These are phyloP conservation scores for Stegostoma tigrinum DNA, from an alignment of 2,113 vertebrate species.

Conservation along the genomic window DNA sequence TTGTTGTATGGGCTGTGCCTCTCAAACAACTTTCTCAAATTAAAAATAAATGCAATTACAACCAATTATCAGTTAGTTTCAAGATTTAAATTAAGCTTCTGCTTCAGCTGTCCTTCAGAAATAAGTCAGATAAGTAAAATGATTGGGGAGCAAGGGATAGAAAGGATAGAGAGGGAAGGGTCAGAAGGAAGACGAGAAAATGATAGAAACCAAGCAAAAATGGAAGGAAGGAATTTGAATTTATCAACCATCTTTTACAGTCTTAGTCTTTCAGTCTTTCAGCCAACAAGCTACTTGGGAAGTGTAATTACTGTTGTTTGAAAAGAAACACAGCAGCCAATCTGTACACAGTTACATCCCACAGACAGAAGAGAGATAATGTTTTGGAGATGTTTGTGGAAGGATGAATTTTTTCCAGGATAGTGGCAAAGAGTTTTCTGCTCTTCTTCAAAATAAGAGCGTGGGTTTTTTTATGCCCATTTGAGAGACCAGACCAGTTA, in stretches of 20 bases:
- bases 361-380: too few relatives aligned
- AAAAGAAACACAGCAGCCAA: background rate
- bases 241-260: background rate
- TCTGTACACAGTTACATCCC: background rate
- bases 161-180: background rate
- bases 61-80: background rate
- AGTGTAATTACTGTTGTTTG: background rate
- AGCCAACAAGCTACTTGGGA: background rate
- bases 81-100: background rate
- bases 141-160: background rate
- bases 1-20: background rate
- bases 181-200: background rate
- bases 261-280: background rate
- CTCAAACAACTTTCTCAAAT: background rate
- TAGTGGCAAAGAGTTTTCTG: background rate
- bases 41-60: background rate
- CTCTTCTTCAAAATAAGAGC: background rate
- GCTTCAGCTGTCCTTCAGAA: background rate
- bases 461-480: background rate
- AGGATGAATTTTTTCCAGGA: background rate
- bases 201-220: background rate
- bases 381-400: background rate
- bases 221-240: background rate
- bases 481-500: background rate
- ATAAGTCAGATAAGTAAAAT: background rate